These are phyloP conservation scores for Autographa gamma DNA, from an alignment of 2,888 invertebrate genomes.

Conservation along the genomic window DNA sequence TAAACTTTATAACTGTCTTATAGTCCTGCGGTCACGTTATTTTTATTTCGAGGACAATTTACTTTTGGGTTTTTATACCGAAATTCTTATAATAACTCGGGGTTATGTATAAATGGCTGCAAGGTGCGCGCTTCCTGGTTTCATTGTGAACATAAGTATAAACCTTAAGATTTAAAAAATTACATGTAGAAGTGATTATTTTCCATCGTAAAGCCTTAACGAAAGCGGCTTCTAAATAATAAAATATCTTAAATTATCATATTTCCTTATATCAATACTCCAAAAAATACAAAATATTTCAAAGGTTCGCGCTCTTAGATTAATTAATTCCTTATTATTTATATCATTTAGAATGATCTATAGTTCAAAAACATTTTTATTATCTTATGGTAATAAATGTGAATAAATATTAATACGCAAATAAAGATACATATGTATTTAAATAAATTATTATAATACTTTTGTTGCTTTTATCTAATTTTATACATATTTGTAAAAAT, in stretches of 20 bases:
- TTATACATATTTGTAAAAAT: neutral
- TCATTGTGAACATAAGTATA: no score
- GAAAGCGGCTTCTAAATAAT: neutral
- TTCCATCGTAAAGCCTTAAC: neutral
- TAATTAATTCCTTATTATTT: neutral
- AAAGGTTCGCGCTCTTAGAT: neutral
- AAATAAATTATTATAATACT: neutral
- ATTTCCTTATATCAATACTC: no score
- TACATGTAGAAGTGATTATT: neutral
- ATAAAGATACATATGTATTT: no score
- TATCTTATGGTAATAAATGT: neutral
- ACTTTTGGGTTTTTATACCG: neutral
- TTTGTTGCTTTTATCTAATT: neutral
- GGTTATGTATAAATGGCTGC: neutral
- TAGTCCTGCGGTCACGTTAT: neutral
- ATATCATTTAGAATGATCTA: slow-evolving; percentile 2
- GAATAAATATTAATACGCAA: neutral
- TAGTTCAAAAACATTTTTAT: neutral
- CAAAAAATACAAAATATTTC: neutral
- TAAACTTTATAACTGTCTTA: neutral
- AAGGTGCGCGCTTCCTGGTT: no score
- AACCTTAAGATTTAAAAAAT: no score
- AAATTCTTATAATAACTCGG: neutral
- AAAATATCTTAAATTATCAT: no score
- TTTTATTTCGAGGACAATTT: neutral